phyloP scores from a whole-genome alignment of 2,113 vertebrate species.

The Corapipo altera region DNA sequence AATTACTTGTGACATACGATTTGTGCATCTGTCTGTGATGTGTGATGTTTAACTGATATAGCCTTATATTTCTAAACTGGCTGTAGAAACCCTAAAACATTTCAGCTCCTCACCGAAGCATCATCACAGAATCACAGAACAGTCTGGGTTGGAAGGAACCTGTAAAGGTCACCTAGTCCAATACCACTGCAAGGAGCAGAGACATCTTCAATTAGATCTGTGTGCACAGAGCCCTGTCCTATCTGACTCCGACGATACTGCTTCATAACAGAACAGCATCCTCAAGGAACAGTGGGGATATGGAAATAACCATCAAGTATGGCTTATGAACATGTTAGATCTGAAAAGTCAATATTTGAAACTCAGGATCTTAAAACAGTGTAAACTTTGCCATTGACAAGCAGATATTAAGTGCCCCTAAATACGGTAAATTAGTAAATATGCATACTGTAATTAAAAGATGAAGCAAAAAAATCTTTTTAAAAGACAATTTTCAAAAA shows the following conservation, averaged over 20 bases:
- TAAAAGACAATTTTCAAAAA: neutral
- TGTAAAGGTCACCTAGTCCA: neutral
- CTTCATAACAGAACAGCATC: neutral
- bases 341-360: neutral
- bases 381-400: neutral
- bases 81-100: neutral
- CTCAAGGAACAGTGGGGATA: neutral
- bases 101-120: neutral
- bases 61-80: neutral
- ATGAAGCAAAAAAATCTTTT: neutral
- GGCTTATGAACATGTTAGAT: rapidly evolving
- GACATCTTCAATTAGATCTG: neutral
- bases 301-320: neutral
- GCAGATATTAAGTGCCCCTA: neutral
- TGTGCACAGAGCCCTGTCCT: rapidly evolving
- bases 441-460: neutral
- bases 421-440: neutral
- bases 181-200: rapidly evolving
- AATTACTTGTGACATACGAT: rapidly evolving
- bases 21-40: rapidly evolving
- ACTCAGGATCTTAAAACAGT: neutral
- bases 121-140: rapidly evolving
- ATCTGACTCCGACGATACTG: too few relatives aligned
- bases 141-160: neutral
- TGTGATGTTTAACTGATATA: neutral